A percentile compares a stretch with the other conserved stretches of the same genome.
These are phyloP conservation scores for Falcaria lacertinaria DNA, from an alignment of 2,888 invertebrate genomes.

Conservation along the genomic window DNA sequence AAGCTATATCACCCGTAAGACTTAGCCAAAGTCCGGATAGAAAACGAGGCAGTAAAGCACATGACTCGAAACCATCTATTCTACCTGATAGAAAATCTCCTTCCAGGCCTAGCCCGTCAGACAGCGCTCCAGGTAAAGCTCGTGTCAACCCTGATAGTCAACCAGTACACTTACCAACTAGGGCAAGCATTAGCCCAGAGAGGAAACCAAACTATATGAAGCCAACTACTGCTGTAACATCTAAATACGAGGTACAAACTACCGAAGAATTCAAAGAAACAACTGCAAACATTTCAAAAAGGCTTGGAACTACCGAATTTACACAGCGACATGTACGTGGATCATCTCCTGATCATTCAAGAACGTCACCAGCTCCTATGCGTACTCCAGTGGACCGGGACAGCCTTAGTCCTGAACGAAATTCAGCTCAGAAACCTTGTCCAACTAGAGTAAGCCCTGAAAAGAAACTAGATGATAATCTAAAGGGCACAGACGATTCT, in stretches of 20 bases:
- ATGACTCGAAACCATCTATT: not conserved
- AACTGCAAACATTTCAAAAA: not conserved
- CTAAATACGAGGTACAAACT: slow-evolving; percentile 10
- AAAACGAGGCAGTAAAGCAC: slow-evolving; percentile 2
- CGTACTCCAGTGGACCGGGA: not conserved
- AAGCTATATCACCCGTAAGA: not conserved
- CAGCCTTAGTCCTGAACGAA: slow-evolving; percentile 10
- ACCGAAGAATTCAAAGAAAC: slow-evolving; percentile 1
- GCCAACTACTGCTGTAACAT: slow-evolving; percentile 15
- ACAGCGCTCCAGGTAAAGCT: not conserved
- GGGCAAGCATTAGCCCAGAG: slow-evolving; percentile 11
- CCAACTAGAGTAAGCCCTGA: slow-evolving; percentile 13
- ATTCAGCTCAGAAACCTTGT: slow-evolving; percentile 7
- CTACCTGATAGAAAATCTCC: not conserved
- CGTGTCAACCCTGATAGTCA: not conserved
- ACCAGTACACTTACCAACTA: not conserved
- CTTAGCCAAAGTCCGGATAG: slow-evolving; percentile 15
- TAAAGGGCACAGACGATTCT: not conserved
- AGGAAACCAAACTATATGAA: slow-evolving; percentile 14
- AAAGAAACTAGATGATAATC: slow-evolving; percentile 8
- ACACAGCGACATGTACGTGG: not conserved
- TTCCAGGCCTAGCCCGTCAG: not conserved
- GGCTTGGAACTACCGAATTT: not conserved
- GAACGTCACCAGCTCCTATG: not conserved
- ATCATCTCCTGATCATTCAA: not conserved